Conservation (phyloP, 1,140 invertebrate species). For the Neodiprion pinetum region DNA sequence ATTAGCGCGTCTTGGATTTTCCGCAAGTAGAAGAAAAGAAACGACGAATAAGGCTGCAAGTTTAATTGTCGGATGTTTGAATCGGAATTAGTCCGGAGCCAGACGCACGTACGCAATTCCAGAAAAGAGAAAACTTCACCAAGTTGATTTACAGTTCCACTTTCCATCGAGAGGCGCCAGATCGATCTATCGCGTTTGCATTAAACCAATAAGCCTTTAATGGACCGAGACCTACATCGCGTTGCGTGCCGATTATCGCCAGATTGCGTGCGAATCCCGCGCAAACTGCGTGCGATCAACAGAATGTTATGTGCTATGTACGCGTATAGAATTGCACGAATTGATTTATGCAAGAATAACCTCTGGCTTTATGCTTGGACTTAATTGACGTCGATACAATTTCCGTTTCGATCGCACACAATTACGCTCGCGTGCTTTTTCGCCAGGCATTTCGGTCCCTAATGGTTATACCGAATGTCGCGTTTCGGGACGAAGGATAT, state of each 20-base stretch:
- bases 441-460: no score
- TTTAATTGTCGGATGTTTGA: neutral
- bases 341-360: neutral
- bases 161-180: neutral
- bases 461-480: no score
- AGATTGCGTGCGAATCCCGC: neutral
- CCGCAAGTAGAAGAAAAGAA: no score
- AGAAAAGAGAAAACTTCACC: neutral
- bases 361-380: no score
- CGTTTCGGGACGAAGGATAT: neutral
- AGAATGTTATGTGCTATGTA: neutral
- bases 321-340: neutral
- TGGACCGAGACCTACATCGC: neutral
- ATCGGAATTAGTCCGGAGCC: neutral
- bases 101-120: neutral
- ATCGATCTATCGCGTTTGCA: constrained; percentile 1
- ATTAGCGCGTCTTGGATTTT: no score
- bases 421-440: no score
- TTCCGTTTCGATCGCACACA: no score
- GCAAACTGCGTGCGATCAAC: neutral
- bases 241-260: neutral
- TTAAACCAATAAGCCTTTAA: constrained; percentile 4
- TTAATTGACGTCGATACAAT: no score
- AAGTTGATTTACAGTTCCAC: neutral
- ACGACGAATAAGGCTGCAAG: no score